Evolutionary conservation across 2,113 vertebrate species (phyloP).

Genomic region (Dromiciops gliroides): DNA sequence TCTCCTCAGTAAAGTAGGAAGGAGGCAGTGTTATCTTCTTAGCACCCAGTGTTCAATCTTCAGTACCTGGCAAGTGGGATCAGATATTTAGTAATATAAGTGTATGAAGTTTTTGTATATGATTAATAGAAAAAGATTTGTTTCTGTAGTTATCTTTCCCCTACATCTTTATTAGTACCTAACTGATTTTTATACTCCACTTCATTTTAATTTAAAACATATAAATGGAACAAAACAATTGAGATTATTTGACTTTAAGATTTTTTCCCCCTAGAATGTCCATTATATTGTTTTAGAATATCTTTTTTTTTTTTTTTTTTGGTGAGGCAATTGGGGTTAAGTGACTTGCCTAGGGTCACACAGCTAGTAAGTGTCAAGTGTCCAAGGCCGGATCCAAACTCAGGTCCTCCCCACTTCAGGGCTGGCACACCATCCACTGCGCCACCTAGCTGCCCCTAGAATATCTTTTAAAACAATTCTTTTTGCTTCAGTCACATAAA

Average conservation of each 20-base stretch:
- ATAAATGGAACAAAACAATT: neutral
- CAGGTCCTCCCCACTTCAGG: too few species aligned
- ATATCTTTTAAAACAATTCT: neutral
- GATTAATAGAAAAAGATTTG: neutral
- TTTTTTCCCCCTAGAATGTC: neutral
- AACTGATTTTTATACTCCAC: neutral
- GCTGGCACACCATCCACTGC: too few species aligned
- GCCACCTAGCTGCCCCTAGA: too few species aligned
- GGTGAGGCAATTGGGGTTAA: too few species aligned
- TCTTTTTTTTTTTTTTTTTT: too few species aligned
- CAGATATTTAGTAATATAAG: neutral
- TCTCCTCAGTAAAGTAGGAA: neutral
- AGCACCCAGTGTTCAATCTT: neutral
- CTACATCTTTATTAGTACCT: neutral
- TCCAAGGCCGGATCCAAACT: too few species aligned
- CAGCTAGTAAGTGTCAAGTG: too few species aligned
- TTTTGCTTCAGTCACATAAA: neutral
- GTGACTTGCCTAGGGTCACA: too few species aligned
- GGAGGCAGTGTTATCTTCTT: neutral
- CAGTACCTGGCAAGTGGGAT: neutral
- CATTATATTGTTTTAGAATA: neutral
- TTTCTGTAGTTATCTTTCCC: neutral
- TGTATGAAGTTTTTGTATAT: neutral
- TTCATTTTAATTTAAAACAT: neutral
- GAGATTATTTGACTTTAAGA: neutral